A percentile compares a stretch with the other conserved stretches of the same genome.
phyloP scores from a whole-genome alignment of 2,888 invertebrate genomes.

The Chaitophorus viminalis region DNA sequence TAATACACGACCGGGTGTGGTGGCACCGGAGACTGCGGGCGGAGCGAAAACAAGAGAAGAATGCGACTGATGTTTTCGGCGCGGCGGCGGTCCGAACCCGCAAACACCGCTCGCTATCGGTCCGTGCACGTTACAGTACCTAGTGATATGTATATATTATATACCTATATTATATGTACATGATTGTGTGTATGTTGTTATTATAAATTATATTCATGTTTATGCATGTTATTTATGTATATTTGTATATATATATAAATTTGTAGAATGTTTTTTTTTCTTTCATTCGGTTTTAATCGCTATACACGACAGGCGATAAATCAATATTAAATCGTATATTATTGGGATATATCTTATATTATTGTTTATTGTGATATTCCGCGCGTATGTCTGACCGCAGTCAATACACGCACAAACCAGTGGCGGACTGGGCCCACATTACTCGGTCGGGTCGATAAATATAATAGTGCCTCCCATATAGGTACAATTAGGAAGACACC shows the following conservation, averaged over 20 bases:
- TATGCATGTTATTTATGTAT: neutral
- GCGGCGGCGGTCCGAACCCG: slow-evolving; percentile 6
- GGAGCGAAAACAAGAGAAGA: slow-evolving; percentile 45
- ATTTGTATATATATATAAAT: too few species aligned
- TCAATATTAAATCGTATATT: neutral
- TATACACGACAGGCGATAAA: neutral
- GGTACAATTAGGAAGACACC: too few species aligned
- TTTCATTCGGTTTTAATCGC: neutral
- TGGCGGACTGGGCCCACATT: too few species aligned
- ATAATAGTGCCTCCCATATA: too few species aligned
- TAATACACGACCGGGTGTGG: slow-evolving; percentile 37
- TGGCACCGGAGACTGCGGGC: slow-evolving; percentile 13
- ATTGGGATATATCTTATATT: too few species aligned
- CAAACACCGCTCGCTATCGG: neutral
- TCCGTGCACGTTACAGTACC: neutral
- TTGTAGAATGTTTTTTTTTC: too few species aligned
- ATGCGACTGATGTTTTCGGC: slow-evolving; percentile 17
- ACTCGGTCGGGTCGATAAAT: too few species aligned
- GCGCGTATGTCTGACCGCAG: neutral
- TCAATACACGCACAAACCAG: too few species aligned
- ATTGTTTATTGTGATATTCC: neutral
- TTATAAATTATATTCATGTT: neutral
- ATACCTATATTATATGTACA: too few species aligned
- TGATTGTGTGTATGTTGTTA: neutral
- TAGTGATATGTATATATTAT: too few species aligned